These are phyloP conservation scores for Gymnobelideus leadbeateri DNA, from an alignment of 2,113 vertebrate species.

Conservation along the genomic window DNA sequence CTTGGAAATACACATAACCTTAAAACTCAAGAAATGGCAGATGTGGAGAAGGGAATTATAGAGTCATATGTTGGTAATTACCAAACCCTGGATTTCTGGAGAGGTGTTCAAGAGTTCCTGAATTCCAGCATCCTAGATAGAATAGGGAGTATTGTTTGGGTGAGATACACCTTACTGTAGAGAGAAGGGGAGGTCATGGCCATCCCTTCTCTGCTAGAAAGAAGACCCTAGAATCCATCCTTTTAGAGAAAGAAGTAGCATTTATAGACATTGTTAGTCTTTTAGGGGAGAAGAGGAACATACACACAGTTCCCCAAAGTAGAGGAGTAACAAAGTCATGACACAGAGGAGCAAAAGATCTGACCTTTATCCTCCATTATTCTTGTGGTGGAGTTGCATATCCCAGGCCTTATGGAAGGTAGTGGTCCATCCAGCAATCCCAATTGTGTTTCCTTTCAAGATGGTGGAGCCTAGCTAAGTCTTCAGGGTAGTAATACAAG, in stretches of 20 bases:
- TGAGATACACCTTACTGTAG: background rate
- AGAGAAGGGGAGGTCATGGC: background rate
- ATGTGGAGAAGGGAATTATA: background rate
- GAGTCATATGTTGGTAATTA: background rate
- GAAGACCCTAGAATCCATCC: background rate
- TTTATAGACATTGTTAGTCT: background rate
- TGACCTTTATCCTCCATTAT: background rate
- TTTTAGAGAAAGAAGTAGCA: background rate
- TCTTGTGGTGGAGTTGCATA: background rate
- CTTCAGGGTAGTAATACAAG: background rate
- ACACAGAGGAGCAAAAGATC: background rate
- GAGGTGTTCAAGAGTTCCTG: background rate
- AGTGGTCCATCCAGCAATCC: background rate
- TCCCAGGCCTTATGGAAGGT: background rate
- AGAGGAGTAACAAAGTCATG: background rate
- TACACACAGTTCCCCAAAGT: background rate
- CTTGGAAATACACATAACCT: background rate
- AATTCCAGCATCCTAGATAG: background rate
- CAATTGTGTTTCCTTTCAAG: background rate
- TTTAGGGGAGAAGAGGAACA: background rate
- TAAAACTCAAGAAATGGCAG: background rate
- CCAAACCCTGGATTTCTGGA: background rate
- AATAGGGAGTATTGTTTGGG: background rate
- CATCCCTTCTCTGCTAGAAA: background rate
- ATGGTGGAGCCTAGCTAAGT: background rate